A percentile compares a stretch with the other conserved stretches of the same genome.
Evolutionary conservation across 2,797 vertebrate genomes (phyloP).

Genomic region (Lepidocolaptes lacrymiger): DNA sequence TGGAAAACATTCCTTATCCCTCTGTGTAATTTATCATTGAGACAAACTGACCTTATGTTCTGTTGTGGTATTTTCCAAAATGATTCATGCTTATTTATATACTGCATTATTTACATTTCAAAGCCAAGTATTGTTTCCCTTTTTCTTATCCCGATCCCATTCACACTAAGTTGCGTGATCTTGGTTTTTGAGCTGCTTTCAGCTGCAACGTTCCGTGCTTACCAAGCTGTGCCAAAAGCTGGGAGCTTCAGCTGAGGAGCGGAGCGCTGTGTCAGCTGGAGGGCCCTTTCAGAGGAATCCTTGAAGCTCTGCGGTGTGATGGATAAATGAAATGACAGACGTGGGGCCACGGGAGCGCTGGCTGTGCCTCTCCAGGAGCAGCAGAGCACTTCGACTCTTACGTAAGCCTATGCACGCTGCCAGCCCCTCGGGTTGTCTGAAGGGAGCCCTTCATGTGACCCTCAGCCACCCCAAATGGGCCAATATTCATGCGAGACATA

Average conservation of each 20-base stretch:
- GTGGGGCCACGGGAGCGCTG: background rate
- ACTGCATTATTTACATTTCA: background rate
- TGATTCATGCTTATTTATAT: background rate
- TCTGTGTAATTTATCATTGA: background rate
- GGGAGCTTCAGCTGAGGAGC: background rate
- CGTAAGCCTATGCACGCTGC: background rate
- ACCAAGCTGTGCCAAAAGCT: background rate
- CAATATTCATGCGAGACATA: background rate
- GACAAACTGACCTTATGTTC: background rate
- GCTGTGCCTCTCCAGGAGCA: background rate
- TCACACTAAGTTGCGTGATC: accelerated
- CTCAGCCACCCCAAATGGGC: background rate
- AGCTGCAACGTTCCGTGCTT: background rate
- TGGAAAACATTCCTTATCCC: background rate
- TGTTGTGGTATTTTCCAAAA: background rate
- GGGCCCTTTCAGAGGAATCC: constrained; percentile 7
- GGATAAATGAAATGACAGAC: constrained; percentile 23
- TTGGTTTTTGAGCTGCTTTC: background rate
- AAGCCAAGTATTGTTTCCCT: background rate
- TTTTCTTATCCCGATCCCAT: accelerated
- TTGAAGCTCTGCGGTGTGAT: background rate
- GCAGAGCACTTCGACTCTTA: background rate
- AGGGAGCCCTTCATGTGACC: background rate
- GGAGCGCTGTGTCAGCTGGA: background rate
- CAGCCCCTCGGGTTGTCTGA: background rate